Percentiles rank a stretch among this genome's conserved stretches.
Evolutionary conservation across 1,140 invertebrate genomes (phyloP).

Genomic region (Drosophila eugracilis): DNA sequence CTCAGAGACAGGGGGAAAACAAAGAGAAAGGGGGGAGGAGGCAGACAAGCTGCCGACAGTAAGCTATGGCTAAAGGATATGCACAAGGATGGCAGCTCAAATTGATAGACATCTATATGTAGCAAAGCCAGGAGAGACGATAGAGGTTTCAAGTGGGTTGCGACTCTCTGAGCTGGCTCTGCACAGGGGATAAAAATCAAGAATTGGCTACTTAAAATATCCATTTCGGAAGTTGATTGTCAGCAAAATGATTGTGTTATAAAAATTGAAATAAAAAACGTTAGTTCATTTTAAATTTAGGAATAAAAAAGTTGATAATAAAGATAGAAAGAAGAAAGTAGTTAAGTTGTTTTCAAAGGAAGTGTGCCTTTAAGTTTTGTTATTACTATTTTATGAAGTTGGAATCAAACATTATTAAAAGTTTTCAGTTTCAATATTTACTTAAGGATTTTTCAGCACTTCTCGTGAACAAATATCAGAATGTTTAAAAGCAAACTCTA

Average conservation of each 20-base stretch:
- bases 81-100: constrained; percentile 52
- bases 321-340: background rate
- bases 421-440: too few relatives aligned
- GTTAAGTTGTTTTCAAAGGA: too few relatives aligned
- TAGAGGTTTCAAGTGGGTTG: constrained; percentile 30
- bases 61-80: constrained; percentile 56
- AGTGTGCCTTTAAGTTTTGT: too few relatives aligned
- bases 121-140: constrained; percentile 13
- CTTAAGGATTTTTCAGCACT: too few relatives aligned
- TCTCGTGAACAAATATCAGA: too few relatives aligned
- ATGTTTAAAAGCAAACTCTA: too few relatives aligned
- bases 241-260: background rate
- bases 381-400: too few relatives aligned
- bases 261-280: background rate
- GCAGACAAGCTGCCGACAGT: constrained; percentile 55
- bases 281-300: background rate
- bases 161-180: constrained; percentile 1
- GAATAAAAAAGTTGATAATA: background rate
- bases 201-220: background rate
- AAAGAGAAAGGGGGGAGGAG: constrained; percentile 1
- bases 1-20: constrained; percentile 13
- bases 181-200: constrained; percentile 22
- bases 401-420: too few relatives aligned
- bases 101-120: constrained; percentile 57
- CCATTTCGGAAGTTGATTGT: background rate